Conservation (phyloP, 2,113 vertebrate genomes). For the Eurystomus gularis region DNA sequence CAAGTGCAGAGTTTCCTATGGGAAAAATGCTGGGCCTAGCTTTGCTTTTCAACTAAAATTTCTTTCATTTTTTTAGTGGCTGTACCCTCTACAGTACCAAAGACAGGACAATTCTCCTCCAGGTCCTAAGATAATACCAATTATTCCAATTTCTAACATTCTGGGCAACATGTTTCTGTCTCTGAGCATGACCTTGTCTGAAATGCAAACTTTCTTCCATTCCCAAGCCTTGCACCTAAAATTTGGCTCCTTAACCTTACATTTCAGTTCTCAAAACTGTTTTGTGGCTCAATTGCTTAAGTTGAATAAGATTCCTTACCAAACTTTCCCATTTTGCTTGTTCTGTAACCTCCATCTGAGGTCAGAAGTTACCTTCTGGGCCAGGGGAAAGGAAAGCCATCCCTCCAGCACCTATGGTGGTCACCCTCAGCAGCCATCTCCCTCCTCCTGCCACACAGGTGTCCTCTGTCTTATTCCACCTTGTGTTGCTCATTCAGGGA, state of each 20-base stretch:
- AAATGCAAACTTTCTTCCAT: neutral
- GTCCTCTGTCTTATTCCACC: neutral
- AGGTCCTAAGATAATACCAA: neutral
- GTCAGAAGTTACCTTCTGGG: neutral
- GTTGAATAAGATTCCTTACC: neutral
- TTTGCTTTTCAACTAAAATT: neutral
- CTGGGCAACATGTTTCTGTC: neutral
- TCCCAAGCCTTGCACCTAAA: neutral
- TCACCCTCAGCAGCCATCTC: fast-evolving
- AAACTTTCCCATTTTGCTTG: neutral
- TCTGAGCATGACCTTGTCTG: fast-evolving
- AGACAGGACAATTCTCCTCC: neutral
- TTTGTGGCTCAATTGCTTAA: neutral
- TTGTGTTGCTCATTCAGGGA: too few species aligned
- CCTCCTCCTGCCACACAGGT: neutral
- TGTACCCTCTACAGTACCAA: neutral
- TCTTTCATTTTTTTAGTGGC: neutral
- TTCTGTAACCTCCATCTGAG: neutral
- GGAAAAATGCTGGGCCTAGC: neutral
- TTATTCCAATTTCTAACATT: neutral
- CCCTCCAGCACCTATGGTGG: neutral
- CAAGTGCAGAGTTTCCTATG: neutral
- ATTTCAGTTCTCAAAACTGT: neutral
- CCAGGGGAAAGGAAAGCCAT: neutral
- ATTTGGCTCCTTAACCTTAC: neutral